These are phyloP conservation scores for Metacarcinus magister DNA, from an alignment of 2,888 invertebrate genomes.

Conservation along the genomic window DNA sequence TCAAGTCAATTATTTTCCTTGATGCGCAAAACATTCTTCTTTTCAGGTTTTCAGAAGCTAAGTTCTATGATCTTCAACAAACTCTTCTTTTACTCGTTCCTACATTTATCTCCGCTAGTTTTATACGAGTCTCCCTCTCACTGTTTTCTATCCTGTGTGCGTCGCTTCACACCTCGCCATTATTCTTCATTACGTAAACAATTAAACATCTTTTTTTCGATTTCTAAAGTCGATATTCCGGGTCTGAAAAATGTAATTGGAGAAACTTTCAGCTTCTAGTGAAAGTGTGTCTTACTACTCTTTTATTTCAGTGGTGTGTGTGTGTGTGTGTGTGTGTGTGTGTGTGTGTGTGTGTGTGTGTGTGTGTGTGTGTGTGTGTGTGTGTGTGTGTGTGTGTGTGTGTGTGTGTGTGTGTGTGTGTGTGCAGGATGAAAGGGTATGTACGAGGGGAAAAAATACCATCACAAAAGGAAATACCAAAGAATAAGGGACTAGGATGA, in stretches of 20 bases:
- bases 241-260: background rate
- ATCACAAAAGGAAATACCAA: background rate
- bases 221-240: background rate
- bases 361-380: conserved; percentile 27
- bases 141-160: background rate
- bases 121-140: background rate
- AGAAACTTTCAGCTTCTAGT: background rate
- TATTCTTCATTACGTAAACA: background rate
- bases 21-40: background rate
- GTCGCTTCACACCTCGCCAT: background rate
- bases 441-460: background rate
- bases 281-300: background rate
- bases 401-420: background rate
- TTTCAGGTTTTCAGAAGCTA: too few relatives aligned
- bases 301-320: background rate
- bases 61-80: too few relatives aligned
- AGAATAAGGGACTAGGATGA: background rate
- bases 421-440: background rate
- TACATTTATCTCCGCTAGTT: background rate
- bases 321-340: conserved; percentile 37
- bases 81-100: background rate
- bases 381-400: background rate
- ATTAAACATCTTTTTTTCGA: background rate
- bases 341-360: conserved; percentile 10
- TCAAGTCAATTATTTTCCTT: background rate